Percentiles rank a stretch among this genome's conserved stretches.
Conservation (phyloP, 1,140 invertebrate genomes). For the Meloidogyne hapla region DNA sequence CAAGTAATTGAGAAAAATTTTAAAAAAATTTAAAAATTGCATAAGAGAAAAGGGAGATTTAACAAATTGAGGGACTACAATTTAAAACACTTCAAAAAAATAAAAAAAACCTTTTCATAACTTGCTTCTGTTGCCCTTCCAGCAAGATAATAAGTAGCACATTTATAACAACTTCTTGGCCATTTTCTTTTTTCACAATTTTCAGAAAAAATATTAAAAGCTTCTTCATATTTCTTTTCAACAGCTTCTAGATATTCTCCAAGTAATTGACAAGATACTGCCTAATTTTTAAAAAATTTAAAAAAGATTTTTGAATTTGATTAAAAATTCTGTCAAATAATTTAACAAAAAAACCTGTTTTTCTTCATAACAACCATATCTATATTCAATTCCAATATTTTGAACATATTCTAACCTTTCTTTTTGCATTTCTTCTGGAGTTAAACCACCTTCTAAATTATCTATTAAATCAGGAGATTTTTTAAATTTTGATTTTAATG, state of each 20-base stretch:
- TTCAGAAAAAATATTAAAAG: slow-evolving; percentile 47
- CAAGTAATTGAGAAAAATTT: no score
- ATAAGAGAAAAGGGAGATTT: no score
- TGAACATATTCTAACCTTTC: slow-evolving; percentile 59
- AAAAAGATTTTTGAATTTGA: no score
- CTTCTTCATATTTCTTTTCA: slow-evolving; percentile 49
- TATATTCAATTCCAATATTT: slow-evolving; percentile 62
- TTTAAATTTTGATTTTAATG: background rate
- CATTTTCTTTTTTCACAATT: slow-evolving; percentile 56
- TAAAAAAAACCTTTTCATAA: slow-evolving; percentile 22
- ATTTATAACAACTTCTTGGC: slow-evolving; percentile 59
- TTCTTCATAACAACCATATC: slow-evolving; percentile 62
- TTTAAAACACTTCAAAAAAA: background rate
- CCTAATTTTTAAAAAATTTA: slow-evolving; percentile 1
- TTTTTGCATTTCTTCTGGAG: slow-evolving; percentile 33
- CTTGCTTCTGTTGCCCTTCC: slow-evolving; percentile 41
- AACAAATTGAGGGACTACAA: no score
- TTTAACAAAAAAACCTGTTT: slow-evolving; percentile 38
- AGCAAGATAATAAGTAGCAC: slow-evolving; percentile 52
- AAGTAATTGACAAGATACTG: slow-evolving; percentile 61
- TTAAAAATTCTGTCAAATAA: no score
- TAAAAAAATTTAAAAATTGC: no score
- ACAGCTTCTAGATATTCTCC: slow-evolving; percentile 58
- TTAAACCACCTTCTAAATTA: slow-evolving; percentile 21
- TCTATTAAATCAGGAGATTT: background rate